Evolutionary conservation across 2,797 vertebrate genomes (phyloP), one percentile per base, ranked within the genome.

Genomic region (Hafferia zeledoni): DNA sequence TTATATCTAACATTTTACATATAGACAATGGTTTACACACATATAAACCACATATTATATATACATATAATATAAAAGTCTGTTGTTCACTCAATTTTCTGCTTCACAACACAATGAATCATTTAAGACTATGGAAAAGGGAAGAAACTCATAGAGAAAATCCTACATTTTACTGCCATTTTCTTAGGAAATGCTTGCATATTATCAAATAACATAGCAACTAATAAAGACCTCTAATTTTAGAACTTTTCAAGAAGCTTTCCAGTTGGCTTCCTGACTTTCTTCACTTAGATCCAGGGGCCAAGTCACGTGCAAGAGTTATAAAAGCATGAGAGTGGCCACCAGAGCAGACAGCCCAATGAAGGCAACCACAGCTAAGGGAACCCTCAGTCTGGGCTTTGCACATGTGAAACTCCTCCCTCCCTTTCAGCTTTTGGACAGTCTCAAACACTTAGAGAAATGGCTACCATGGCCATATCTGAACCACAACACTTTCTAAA

Each of bases 321-420:
- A 17, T 0, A 43, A 31, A 76, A 79, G 17, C 19, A 89, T 5
- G 0, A 0, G 47, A 19, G 10, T 1, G 3, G 27, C 17, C 80
- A 90, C 43, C 15, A 76, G n/a, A 49, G 39, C 37, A 75, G 46
- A 30, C 5, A 49, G 50, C 8, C 17, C 37, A 63, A 9, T 3
- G 31, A 60, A 46, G 18, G n/a, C 23, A 87, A 53, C 8, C 25
- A 33, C 23, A 18, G 18, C 52, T 63, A 52, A 87, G 63, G 10
- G n/a, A 89, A 60, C 9, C 13, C 25, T 20, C 10, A 59, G 35
- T 28, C 55, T 37, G 28, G 9, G 2, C 3, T 8, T 53, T 80
- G 59, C 56, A 20, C 2, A 1, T 46, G 7, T 33, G n/a, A 81
- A 87, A 74, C 30, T 20, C 39, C 35, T 8, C 16, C 6, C 39